A percentile compares a stretch with the other conserved stretches of the same genome.
Conservation (phyloP, 1,140 invertebrate species). For the Mactra quadrangularis region DNA sequence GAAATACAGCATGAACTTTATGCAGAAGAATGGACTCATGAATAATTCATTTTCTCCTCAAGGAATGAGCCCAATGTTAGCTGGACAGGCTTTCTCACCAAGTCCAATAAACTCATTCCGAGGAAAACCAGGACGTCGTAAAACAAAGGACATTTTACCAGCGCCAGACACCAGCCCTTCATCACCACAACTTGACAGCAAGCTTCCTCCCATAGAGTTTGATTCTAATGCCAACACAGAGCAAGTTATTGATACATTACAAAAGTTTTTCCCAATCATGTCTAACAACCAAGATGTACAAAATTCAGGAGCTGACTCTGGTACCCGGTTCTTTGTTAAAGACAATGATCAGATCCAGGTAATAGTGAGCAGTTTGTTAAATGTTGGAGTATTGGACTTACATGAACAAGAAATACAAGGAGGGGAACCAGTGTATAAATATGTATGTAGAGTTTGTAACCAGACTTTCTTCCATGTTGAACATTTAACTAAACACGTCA, state of each 20-base stretch:
- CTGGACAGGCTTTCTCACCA: neutral
- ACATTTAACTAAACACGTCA: slow-evolving; percentile 50
- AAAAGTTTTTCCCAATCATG: neutral
- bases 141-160: neutral
- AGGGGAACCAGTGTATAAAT: slow-evolving; percentile 15
- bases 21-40: slow-evolving; percentile 18
- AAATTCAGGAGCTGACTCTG: neutral
- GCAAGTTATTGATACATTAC: slow-evolving; percentile 21
- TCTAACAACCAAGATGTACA: neutral
- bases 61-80: neutral
- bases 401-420: slow-evolving; percentile 4
- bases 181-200: slow-evolving; percentile 18
- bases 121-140: neutral
- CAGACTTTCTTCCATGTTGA: slow-evolving; percentile 51
- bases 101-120: neutral
- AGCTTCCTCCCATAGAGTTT: neutral
- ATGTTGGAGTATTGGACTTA: slow-evolving; percentile 11
- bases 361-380: slow-evolving; percentile 19
- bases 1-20: slow-evolving; percentile 13
- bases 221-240: neutral
- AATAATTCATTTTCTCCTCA: neutral
- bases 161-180: neutral
- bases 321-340: slow-evolving; percentile 31
- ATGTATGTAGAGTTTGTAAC: slow-evolving; percentile 40
- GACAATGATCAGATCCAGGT: slow-evolving; percentile 47